Conservation (phyloP, 2,888 invertebrate genomes). For the Thecophora atra region DNA sequence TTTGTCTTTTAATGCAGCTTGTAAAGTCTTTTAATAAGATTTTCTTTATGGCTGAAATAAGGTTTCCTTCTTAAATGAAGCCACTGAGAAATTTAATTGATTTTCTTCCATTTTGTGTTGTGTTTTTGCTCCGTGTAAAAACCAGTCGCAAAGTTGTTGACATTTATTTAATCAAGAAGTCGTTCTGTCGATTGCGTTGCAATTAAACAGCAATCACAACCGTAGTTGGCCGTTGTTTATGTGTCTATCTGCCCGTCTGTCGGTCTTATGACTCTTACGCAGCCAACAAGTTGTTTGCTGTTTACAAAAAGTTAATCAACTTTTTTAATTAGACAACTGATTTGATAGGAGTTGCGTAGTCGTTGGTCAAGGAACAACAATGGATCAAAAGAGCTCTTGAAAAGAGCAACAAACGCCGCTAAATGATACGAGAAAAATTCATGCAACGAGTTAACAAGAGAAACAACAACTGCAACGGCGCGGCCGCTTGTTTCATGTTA, state of each 20-base stretch:
- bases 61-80: too few relatives aligned
- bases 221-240: background rate
- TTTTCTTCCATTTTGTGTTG: too few relatives aligned
- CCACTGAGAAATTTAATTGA: too few relatives aligned
- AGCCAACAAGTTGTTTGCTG: background rate
- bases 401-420: constrained; percentile 7
- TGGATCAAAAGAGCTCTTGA: too few relatives aligned
- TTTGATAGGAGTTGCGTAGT: background rate
- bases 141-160: constrained; percentile 24
- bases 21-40: too few relatives aligned
- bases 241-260: background rate
- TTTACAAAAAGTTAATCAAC: constrained; percentile 27
- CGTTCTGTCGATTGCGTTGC: constrained; percentile 19
- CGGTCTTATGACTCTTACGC: background rate
- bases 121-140: too few relatives aligned
- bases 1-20: too few relatives aligned
- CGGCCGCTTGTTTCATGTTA: constrained; percentile 36
- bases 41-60: too few relatives aligned
- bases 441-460: background rate
- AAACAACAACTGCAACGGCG: constrained; percentile 11
- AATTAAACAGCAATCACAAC: constrained; percentile 29
- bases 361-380: constrained; percentile 12
- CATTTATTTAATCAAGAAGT: constrained; percentile 20
- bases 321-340: constrained; percentile 35
- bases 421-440: background rate